These are phyloP conservation scores for Eudasyphora cyanicolor DNA, from an alignment of 2,888 invertebrate genomes.

Conservation along the genomic window DNA sequence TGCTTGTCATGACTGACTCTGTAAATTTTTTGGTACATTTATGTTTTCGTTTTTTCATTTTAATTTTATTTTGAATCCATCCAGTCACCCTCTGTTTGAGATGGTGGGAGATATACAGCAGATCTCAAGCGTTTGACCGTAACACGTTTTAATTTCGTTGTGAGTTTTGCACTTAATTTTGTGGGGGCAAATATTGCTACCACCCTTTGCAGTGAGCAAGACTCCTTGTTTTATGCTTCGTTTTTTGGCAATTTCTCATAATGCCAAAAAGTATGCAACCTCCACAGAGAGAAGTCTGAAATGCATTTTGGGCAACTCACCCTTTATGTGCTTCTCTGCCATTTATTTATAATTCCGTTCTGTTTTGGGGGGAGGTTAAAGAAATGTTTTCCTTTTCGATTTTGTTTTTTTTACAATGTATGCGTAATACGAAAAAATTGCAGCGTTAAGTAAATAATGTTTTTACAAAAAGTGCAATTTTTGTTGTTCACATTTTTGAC, in stretches of 20 bases:
- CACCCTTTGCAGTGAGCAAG: neutral
- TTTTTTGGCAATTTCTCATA: conserved; percentile 60
- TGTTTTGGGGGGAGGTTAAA: neutral
- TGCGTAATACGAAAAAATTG: conserved; percentile 22
- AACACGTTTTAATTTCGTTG: conserved; percentile 51
- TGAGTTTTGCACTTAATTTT: neutral
- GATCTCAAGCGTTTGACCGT: conserved; percentile 59
- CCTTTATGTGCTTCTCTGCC: neutral
- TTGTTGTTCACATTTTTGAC: conserved; percentile 11
- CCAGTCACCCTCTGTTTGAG: neutral
- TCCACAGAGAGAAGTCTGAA: conserved; percentile 61
- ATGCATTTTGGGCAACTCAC: conserved; percentile 60
- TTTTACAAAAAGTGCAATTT: conserved; percentile 46
- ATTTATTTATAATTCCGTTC: neutral
- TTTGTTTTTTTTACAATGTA: neutral
- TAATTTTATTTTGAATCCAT: neutral
- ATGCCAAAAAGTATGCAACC: conserved; percentile 66
- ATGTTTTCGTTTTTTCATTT: neutral
- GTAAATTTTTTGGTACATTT: neutral
- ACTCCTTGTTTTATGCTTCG: conserved; percentile 9
- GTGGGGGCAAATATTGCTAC: neutral
- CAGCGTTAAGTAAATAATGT: conserved; percentile 62
- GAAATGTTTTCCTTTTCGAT: neutral
- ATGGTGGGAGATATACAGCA: no score
- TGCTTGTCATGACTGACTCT: no score